Conservation (phyloP, 2,888 invertebrate genomes). For the Napeogenes sylphis region DNA sequence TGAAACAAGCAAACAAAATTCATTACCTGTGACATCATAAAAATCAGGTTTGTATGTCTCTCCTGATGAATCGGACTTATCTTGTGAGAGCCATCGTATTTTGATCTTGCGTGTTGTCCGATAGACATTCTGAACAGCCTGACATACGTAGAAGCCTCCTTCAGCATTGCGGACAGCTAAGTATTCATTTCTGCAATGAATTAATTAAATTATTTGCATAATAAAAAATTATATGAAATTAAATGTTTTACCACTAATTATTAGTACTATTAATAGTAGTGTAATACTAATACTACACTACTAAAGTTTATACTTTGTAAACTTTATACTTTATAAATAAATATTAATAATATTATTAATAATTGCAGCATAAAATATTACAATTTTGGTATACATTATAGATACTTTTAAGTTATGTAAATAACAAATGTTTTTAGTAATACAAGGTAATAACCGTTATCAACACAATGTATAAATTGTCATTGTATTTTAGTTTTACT, state of each 20-base stretch:
- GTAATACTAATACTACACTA: too few relatives aligned
- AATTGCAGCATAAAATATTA: too few relatives aligned
- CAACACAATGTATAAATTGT: too few relatives aligned
- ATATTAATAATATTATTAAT: neutral
- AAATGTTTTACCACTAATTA: too few relatives aligned
- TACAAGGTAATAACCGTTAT: too few relatives aligned
- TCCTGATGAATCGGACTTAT: constrained; percentile 79
- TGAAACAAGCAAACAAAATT: neutral
- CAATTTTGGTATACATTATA: too few relatives aligned
- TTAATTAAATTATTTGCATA: constrained; percentile 5
- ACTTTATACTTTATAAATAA: neutral
- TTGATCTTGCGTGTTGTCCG: constrained; percentile 89
- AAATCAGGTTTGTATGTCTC: constrained; percentile 92
- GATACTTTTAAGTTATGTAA: too few relatives aligned
- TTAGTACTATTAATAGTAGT: too few relatives aligned
- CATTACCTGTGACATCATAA: constrained; percentile 88
- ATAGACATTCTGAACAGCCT: constrained; percentile 93
- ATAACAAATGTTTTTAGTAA: too few relatives aligned
- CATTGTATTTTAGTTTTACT: too few relatives aligned
- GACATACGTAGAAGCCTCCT: constrained; percentile 92
- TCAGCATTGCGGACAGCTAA: constrained; percentile 94
- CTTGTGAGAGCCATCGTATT: constrained; percentile 93
- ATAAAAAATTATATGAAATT: neutral
- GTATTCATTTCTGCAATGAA: constrained; percentile 84
- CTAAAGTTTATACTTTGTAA: too few relatives aligned